Evolutionary conservation across 2,888 invertebrate species (phyloP), one percentile per base, ranked within the genome.

Genomic region (Fissipunctia ypsillon): DNA sequence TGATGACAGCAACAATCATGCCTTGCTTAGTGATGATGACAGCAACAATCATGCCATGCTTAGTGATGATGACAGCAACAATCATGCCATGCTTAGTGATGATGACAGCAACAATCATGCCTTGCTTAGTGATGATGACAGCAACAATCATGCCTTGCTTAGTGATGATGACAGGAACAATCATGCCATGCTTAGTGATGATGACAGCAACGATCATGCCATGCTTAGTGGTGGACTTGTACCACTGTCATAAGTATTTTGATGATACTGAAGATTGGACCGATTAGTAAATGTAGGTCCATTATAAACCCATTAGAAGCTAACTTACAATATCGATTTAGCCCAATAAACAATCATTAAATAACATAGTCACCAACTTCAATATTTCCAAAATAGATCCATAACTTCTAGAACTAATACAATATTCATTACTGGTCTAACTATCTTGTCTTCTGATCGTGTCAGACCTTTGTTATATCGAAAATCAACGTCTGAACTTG

Each of bases 401-500:
- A 60, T 61, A 66, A 60, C 31, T 63, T 54, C n/a, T 25, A 50
- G 35, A 77, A 52, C 57, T 35, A 28, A 69, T 71, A 78, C 65
- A 78, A 71, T 59, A 78, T 82, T 60, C 69, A 82, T 78, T 81
- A 78, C 56, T 59, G 41, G 64, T 63, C 59, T 67, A 48, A 74
- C 70, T 59, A 70, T 69, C 65, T 82, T 56, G 59, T 78, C 61
- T 69, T 52, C 61, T 61, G 48, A 72, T 61, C 60, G 56, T 71
- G 70, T 76, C 76, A 69, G 64, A 59, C 57, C 64, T 81, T 72
- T 73, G 76, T 76, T 65, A 69, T 12, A 78, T 76, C 69, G 52
- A 77, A 81, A 76, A 78, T 74, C 78, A 78, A 74, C 64, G 66
- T 80, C 69, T 70, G 59, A 84, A 69, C 63, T 78, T 73, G 76